These are phyloP conservation scores for Galagoides demidoff DNA, from an alignment of 2,797 vertebrate species.

Conservation along the genomic window DNA sequence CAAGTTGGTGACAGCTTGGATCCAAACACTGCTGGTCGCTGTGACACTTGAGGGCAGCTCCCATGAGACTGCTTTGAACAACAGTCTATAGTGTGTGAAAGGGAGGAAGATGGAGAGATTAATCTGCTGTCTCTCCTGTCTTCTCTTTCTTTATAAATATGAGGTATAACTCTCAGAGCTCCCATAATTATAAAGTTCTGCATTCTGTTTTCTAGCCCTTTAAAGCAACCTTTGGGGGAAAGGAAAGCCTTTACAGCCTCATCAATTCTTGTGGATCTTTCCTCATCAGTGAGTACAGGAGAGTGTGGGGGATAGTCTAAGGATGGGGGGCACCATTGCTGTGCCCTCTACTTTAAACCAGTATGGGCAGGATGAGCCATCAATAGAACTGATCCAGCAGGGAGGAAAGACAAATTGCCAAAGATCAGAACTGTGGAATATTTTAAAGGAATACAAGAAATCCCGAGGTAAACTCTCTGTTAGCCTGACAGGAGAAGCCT, in stretches of 20 bases:
- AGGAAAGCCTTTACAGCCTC: background rate
- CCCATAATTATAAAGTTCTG: background rate
- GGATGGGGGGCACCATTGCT: background rate
- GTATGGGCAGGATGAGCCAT: background rate
- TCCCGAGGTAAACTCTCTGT: background rate
- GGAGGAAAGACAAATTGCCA: background rate
- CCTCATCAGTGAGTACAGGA: background rate
- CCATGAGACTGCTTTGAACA: background rate
- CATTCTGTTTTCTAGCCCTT: background rate
- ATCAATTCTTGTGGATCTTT: background rate
- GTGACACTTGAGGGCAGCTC: background rate
- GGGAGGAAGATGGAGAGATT: background rate
- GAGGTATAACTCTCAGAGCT: background rate
- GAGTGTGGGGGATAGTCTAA: accelerated
- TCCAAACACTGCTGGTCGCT: background rate
- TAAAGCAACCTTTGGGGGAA: background rate
- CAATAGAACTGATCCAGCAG: no score
- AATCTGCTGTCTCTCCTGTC: background rate
- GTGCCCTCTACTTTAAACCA: background rate
- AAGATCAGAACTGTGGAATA: background rate
- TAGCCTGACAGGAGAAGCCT: background rate
- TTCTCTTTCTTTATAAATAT: background rate
- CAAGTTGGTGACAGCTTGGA: background rate
- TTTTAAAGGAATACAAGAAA: background rate
- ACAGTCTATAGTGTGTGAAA: background rate